A percentile compares a stretch with the other conserved stretches of the same genome.
phyloP scores from a whole-genome alignment of 2,113 vertebrate genomes.

The Glaucomys volans region DNA sequence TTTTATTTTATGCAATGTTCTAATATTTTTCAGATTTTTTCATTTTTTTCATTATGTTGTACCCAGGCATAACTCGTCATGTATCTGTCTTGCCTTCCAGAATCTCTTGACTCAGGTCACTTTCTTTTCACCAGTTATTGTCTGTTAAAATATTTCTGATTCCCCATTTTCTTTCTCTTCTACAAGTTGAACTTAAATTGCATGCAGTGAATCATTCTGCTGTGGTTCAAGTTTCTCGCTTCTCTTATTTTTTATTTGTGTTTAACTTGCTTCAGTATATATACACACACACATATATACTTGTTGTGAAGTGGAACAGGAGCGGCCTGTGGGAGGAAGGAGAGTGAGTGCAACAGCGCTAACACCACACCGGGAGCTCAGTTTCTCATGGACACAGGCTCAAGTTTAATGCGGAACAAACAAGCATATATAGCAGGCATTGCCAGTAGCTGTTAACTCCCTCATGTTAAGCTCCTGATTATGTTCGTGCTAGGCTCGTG shows the following conservation, averaged over 20 bases:
- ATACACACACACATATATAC: too few relatives aligned
- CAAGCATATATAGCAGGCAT: too few relatives aligned
- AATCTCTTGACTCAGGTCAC: not conserved
- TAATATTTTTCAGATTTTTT: not conserved
- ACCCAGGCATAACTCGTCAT: not conserved
- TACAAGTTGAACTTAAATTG: not conserved
- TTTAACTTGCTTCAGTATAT: not conserved
- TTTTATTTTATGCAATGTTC: too few relatives aligned
- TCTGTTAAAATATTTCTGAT: not conserved
- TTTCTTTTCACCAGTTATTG: not conserved
- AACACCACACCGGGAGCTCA: too few relatives aligned
- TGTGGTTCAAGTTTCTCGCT: not conserved
- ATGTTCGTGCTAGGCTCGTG: too few relatives aligned
- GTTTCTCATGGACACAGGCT: too few relatives aligned
- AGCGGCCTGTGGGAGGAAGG: too few relatives aligned
- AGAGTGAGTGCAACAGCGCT: too few relatives aligned
- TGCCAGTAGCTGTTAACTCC: too few relatives aligned
- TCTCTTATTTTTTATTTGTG: not conserved
- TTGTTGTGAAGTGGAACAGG: too few relatives aligned
- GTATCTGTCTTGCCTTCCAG: not conserved
- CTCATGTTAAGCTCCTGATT: too few relatives aligned
- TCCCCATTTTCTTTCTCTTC: not conserved
- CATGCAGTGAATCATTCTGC: fast-evolving
- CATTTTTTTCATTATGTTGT: not conserved
- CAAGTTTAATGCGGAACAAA: too few relatives aligned